Conservation (phyloP, 2,797 vertebrate genomes). For the Dipus sagitta region DNA sequence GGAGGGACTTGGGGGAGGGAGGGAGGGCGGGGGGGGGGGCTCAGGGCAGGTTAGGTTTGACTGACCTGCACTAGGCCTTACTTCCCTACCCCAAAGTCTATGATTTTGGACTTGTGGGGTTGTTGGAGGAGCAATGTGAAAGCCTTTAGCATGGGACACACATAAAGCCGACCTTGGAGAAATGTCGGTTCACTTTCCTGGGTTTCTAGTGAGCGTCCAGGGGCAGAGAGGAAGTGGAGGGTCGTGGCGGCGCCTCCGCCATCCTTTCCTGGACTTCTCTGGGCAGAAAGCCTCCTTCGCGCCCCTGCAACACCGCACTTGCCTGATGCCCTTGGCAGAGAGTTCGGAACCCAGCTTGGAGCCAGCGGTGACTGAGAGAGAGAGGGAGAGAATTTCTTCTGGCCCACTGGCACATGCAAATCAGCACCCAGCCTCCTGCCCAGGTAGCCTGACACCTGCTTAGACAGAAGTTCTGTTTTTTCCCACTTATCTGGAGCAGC, state of each 20-base stretch:
- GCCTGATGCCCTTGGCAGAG: conserved; percentile 50
- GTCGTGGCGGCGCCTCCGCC: background rate
- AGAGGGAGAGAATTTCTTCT: background rate
- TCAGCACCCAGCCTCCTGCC: conserved; percentile 67
- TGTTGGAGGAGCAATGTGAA: conserved; percentile 10
- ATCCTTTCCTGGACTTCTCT: conserved; percentile 47
- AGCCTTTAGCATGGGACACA: background rate
- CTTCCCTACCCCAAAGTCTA: background rate
- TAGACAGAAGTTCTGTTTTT: conserved; percentile 67
- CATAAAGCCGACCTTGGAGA: background rate
- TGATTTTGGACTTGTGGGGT: background rate
- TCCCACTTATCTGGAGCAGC: conserved; percentile 60
- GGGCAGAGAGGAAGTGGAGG: conserved; percentile 45
- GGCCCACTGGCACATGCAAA: conserved; percentile 65
- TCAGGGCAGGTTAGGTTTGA: background rate
- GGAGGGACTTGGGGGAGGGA: too few relatives aligned
- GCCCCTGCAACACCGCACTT: background rate
- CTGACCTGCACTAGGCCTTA: background rate
- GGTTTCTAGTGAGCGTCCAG: conserved; percentile 17
- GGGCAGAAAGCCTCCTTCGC: conserved; percentile 18
- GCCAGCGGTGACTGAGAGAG: conserved; percentile 47
- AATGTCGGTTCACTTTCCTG: conserved; percentile 34
- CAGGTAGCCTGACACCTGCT: conserved; percentile 71
- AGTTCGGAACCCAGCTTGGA: conserved; percentile 31
- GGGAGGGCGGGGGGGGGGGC: too few relatives aligned